phyloP scores from a whole-genome alignment of 1,140 invertebrate species.

The Brachystomella parvula region DNA sequence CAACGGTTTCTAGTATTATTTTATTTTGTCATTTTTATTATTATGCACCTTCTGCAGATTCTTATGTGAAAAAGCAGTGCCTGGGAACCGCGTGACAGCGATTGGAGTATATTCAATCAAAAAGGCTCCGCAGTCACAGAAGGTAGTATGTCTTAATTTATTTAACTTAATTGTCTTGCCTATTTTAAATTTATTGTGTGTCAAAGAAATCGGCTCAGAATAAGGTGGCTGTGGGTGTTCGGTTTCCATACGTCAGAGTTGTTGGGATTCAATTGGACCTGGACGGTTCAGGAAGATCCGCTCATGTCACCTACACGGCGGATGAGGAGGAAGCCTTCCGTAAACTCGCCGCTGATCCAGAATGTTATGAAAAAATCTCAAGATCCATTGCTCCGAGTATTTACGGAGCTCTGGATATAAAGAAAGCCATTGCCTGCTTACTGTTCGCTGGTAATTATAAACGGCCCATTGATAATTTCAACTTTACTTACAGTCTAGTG shows the following conservation, averaged over 20 bases:
- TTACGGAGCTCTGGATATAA: constrained; percentile 88
- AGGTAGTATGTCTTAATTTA: constrained; percentile 21
- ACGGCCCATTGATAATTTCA: too few relatives aligned
- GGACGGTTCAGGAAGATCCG: constrained; percentile 62
- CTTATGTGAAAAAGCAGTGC: constrained; percentile 89
- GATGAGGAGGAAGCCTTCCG: constrained; percentile 90
- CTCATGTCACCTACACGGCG: constrained; percentile 50
- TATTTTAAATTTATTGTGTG: constrained; percentile 29
- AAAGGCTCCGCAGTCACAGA: constrained; percentile 58
- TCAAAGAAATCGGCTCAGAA: constrained; percentile 64
- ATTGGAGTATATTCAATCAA: constrained; percentile 96
- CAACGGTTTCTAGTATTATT: too few relatives aligned
- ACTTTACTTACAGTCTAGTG: background rate
- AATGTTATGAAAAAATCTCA: constrained; percentile 84
- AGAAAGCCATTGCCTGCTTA: constrained; percentile 92
- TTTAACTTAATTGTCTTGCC: constrained; percentile 23
- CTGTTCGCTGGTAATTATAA: constrained; percentile 80
- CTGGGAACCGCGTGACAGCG: constrained; percentile 88
- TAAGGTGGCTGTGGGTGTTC: constrained; percentile 82
- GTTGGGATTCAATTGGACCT: constrained; percentile 82
- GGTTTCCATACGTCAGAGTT: constrained; percentile 87
- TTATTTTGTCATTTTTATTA: too few relatives aligned
- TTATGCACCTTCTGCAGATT: constrained; percentile 49
- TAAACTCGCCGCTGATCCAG: constrained; percentile 68
- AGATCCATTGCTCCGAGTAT: constrained; percentile 95